phyloP scores from a whole-genome alignment of 2,797 vertebrate genomes.

The Columba guinea region DNA sequence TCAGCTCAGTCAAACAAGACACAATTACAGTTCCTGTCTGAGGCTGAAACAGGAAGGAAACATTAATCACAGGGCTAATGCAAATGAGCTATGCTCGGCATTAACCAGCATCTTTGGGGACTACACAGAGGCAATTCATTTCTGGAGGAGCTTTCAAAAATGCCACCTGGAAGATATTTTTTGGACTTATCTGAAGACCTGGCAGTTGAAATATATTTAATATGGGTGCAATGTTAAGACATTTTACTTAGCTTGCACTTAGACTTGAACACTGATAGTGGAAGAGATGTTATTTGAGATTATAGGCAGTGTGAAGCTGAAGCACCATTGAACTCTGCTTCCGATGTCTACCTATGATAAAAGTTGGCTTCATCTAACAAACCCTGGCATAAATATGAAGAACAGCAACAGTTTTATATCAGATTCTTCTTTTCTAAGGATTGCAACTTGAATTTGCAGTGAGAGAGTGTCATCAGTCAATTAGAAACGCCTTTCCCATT shows the following conservation, averaged over 20 bases:
- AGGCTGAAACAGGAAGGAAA: slow-evolving; percentile 54
- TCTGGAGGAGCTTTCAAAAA: slow-evolving; percentile 7
- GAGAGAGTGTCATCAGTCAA: not conserved
- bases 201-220: not conserved
- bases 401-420: not conserved
- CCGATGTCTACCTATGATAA: not conserved
- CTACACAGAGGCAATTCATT: slow-evolving; percentile 14
- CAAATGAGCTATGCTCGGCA: not conserved
- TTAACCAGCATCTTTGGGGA: not conserved
- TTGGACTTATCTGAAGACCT: not conserved
- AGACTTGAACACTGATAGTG: not conserved
- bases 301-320: not conserved
- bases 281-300: not conserved
- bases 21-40: slow-evolving; percentile 21
- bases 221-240: not conserved
- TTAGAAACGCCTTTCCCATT: not conserved
- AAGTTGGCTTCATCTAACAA: not conserved
- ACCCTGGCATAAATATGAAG: not conserved
- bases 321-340: not conserved
- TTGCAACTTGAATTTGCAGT: not conserved
- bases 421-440: not conserved
- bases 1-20: not conserved
- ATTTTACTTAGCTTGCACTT: not conserved
- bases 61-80: not conserved
- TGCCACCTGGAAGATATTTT: not conserved